Base-by-base conservation (phyloP, 2,888 invertebrate genomes). In the Amiota communis region DNA sequence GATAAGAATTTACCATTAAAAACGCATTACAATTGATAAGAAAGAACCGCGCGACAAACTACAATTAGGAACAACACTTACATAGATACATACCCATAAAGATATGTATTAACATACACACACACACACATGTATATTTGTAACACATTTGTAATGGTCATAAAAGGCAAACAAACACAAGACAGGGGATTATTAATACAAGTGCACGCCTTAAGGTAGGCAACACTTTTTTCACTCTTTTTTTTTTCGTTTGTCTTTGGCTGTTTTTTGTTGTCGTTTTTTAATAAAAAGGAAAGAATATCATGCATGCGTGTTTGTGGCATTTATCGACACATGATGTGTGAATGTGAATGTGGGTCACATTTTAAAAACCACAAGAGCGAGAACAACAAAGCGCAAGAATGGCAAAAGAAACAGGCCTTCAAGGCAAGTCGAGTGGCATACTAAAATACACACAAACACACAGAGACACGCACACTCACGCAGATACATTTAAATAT, bases 11-110 rank as follows among this genome's bases (percentile, higher is more conserved):
- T 75, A 76, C 79, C 83, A 83, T 85, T 82, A 85, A 85, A 85
- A 83, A 82, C 80, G 80, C 81, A 83, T 83, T 85, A 84, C 78
- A 84, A 82, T 81, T 82, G 80, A 81, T 81, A 82, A 77, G 12
- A n/a, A 8, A 53, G 20, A 77, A 73, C n/a, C 53, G 23, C 15
- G 72, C 73, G 56, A 49, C 56, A 74, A 47, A 56, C 48, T 20
- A 69, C 17, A 67, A 67, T n/a, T 13, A 61, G 70, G 70, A 53
- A 53, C 53, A 53, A 53, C 53, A n/a, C 12, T 53, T n/a, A 53
- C 12, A 10, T 12, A 53, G 53, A 0, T 3, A 53, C 53, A n/a
- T 1, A 2, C 53, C 0, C 8, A 36, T 0, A 6, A 2, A 36
- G 4, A 36, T 6, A 36, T 6, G 6, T 6, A 36, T 6, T 4